Base-by-base conservation (phyloP, 2,888 invertebrate genomes). In the Drosophila vallismaia region DNA sequence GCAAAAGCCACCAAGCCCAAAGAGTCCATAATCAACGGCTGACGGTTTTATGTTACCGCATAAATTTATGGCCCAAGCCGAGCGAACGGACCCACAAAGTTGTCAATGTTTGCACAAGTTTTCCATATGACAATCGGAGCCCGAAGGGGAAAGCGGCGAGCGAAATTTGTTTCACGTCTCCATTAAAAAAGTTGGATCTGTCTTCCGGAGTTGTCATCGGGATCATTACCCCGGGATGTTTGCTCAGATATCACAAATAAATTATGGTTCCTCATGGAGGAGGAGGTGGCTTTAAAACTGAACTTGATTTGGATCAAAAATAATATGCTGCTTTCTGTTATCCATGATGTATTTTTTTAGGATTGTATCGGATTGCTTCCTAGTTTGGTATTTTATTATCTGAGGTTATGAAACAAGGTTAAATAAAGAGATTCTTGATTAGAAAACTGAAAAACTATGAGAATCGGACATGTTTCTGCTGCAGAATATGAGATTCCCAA, bases 81-180 rank as follows among this genome's bases (percentile, higher is more conserved):
- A 19, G 7, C 14, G 6, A 19, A 19, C 19, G 19, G 52, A 24
- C 48, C 44, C 14, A 52, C 59, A 54, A 76, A 74, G 77, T 67
- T 83, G 86, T 77, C 81, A 83, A 83, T 83, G 70, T 64, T 66
- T 66, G 58, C 44, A 44, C 58, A 58, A 53, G 57, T 52, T 58
- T 45, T 44, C 67, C 53, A 50, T 24, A 12, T 31, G 50, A 49
- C 55, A 58, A 55, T 58, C 31, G 42, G 33, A 10, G 1, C 10
- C 33, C 31, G n/a, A 4, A 1, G 52, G 55, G 19, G 19, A 46
- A 52, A 40, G 29, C 40, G 48, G 28, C 31, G 53, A 46, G 31
- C 31, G 67, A 53, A 63, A 52, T 64, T 51, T 63, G 51, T 45
- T 14, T 31, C 24, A 28, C 29, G 31, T 54, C 54, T 31, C 42